These are phyloP conservation scores for Tapirus indicus DNA, from an alignment of 2,797 vertebrate genomes.

Conservation along the genomic window DNA sequence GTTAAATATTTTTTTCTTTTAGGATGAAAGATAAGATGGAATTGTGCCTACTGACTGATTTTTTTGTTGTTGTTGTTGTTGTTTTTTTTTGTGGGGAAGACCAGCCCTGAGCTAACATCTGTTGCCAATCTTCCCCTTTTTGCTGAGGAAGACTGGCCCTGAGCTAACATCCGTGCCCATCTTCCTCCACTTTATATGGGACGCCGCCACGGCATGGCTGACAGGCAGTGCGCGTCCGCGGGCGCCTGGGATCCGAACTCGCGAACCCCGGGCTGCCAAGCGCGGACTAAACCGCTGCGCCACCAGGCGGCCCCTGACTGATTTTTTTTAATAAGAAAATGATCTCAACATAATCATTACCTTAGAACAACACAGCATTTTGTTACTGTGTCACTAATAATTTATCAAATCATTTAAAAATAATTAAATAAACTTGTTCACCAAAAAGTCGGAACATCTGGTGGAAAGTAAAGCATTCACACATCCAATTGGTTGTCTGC, in stretches of 20 bases:
- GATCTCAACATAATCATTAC: neutral
- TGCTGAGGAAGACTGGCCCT: no score
- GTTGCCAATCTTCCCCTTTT: no score
- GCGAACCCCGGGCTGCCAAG: no score
- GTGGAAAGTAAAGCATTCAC: neutral
- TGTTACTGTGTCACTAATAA: neutral
- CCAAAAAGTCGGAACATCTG: neutral
- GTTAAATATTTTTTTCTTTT: neutral
- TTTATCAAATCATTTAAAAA: neutral
- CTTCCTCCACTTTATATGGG: no score
- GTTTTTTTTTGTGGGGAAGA: no score
- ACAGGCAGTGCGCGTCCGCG: no score
- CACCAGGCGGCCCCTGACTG: no score
- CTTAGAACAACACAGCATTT: neutral
- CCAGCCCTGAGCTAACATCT: no score
- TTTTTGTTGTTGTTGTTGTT: neutral
- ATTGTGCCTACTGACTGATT: neutral
- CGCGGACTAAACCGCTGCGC: no score
- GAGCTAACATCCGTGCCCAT: no score
- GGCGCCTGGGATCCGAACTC: no score
- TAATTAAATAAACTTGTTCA: neutral
- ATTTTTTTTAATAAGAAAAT: constrained; percentile 22
- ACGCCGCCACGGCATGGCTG: no score
- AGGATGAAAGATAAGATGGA: neutral
- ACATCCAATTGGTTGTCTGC: neutral